These are phyloP conservation scores for Nansenia antarctica DNA, from an alignment of 2,113 vertebrate species.

Conservation along the genomic window DNA sequence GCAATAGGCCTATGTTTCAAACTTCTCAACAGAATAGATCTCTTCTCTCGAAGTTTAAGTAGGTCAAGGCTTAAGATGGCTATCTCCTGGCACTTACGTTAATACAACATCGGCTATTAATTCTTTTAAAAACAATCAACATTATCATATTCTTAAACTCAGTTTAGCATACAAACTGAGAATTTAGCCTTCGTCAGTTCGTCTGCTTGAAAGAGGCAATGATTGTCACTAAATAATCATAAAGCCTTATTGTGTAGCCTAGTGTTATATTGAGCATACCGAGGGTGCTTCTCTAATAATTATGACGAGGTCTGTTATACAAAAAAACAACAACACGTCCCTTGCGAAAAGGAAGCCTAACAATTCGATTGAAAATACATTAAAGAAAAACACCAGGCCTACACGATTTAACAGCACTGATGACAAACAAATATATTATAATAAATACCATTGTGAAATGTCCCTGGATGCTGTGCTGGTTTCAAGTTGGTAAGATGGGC, in stretches of 20 bases:
- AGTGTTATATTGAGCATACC: background rate
- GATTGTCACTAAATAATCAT: too few relatives aligned
- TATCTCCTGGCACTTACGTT: too few relatives aligned
- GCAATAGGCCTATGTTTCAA: background rate
- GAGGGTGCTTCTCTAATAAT: conserved; percentile 49
- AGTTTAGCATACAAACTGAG: too few relatives aligned
- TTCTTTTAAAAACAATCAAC: background rate
- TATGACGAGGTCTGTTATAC: conserved; percentile 45
- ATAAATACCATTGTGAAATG: conserved; percentile 34
- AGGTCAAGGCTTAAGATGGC: too few relatives aligned
- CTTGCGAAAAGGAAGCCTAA: conserved; percentile 13
- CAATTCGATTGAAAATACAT: conserved; percentile 15
- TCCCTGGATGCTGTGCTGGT: conserved; percentile 23
- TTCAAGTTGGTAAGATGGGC: conserved; percentile 28
- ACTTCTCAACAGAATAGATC: conserved; percentile 8
- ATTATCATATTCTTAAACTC: background rate
- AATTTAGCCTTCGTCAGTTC: too few relatives aligned
- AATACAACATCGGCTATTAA: background rate
- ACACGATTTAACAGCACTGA: background rate
- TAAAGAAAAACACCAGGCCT: background rate
- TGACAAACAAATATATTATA: background rate
- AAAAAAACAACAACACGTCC: conserved; percentile 16
- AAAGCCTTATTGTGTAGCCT: background rate
- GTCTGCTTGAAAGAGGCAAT: too few relatives aligned
- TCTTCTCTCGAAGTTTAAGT: background rate